Base-by-base conservation (phyloP, 53 echinoderm and acorn worm genomes). In the Luidia sarsii region DNA sequence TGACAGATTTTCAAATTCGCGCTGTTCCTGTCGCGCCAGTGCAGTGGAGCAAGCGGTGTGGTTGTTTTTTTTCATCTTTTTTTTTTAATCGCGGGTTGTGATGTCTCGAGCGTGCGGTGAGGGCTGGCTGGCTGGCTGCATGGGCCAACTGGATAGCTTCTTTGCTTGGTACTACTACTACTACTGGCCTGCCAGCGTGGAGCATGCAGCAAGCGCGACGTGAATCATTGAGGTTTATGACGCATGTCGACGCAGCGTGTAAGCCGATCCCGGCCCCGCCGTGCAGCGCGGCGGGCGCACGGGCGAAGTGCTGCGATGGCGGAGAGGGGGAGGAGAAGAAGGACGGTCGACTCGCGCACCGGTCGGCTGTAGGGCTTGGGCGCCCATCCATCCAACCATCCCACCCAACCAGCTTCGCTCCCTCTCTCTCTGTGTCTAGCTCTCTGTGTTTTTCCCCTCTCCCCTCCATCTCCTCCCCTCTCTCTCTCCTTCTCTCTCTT, bases 201-300 rank as follows among this genome's bases (percentile, higher is more conserved):
- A 20, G 13, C 15, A 33, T 43, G 41, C 41, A 20, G 23, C 72
- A 2, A 4, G 55, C 37, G 11, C 55, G 4, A 37, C 39, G 55
- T 72, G 72, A 72, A 72, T 72, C 72, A 72, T 72, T 56, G 72
- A 72, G 72, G 72, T 72, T 72, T 72, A 72, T 72, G 72, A 56
- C 55, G 72, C 72, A 56, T 54, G 33, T 54, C 72, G 56, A 5
- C 33, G 21, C 55, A 15, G 34, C 72, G 28, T 72, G 72, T 72
- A 72, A 72, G 72, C 16, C 56, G 72, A 72, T 72, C 72, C 33
- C 22, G 16, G 35, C 15, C 36, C 55, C 72, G 54, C 56, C 36
- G 29, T 72, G 30, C 36, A 72, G 22, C 55, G 55, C 56, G 72
- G 56, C 35, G 13, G 31, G 35, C 70, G 53, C 51, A 65, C 33